Evolutionary conservation across 2,113 vertebrate genomes (phyloP).

Genomic region (Stigmatopora argus): DNA sequence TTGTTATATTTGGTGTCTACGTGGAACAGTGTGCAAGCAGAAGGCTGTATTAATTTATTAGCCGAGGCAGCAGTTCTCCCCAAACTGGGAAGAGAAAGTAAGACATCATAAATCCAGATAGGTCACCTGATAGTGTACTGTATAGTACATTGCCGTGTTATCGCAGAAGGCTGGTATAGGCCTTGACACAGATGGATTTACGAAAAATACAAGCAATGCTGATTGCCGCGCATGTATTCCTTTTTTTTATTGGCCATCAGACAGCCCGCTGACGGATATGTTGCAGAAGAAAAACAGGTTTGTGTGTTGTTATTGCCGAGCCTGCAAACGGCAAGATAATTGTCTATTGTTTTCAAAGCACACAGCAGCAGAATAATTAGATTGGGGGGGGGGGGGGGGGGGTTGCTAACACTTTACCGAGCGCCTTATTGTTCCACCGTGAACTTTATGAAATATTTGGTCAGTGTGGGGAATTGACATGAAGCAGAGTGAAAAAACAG

Average conservation of each 20-base stretch:
- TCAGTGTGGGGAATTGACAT: slow-evolving; percentile 43
- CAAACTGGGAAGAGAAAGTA: slow-evolving; percentile 67
- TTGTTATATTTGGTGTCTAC: slow-evolving; percentile 61
- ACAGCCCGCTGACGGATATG: slow-evolving; percentile 53
- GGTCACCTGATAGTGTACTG: slow-evolving; percentile 62
- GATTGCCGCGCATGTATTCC: slow-evolving; percentile 36
- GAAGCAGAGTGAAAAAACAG: slow-evolving; percentile 39
- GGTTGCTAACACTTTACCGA: slow-evolving; percentile 50
- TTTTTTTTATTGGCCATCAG: slow-evolving; percentile 47
- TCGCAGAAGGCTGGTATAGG: slow-evolving; percentile 33
- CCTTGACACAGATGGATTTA: slow-evolving; percentile 29
- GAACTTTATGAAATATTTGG: slow-evolving; percentile 67
- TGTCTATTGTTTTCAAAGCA: slow-evolving; percentile 60
- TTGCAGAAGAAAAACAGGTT: slow-evolving; percentile 59
- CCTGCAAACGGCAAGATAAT: slow-evolving; percentile 55
- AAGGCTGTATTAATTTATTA: slow-evolving; percentile 70
- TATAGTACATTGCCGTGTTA: slow-evolving; percentile 47
- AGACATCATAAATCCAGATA: slow-evolving; percentile 67
- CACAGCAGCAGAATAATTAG: slow-evolving; percentile 60
- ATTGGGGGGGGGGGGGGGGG: slow-evolving; percentile 31
- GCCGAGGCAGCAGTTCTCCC: slow-evolving; percentile 62
- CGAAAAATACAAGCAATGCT: slow-evolving; percentile 43
- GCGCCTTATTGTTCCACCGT: slow-evolving; percentile 64
- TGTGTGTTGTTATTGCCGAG: slow-evolving; percentile 59
- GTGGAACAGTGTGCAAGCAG: slow-evolving; percentile 41